Evolutionary conservation across 2,888 invertebrate species (phyloP).

Genomic region (Calliphora vomitoria): DNA sequence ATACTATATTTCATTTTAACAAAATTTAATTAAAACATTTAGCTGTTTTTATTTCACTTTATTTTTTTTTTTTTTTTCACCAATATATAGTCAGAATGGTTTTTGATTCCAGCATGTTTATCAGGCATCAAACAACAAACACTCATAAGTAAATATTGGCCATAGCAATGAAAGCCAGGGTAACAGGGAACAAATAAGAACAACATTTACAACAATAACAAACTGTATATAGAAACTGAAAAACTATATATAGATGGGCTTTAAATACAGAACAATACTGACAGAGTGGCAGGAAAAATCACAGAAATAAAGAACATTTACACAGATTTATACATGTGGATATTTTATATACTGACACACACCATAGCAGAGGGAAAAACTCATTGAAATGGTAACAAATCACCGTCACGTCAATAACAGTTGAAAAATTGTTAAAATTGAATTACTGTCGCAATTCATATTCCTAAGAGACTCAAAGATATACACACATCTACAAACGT

Average conservation of each 20-base stretch:
- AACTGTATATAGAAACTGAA: not conserved
- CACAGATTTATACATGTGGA: not conserved
- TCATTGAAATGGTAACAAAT: conserved; percentile 80
- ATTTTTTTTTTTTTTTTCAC: not conserved
- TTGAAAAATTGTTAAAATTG: conserved; percentile 84
- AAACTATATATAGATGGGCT: conserved; percentile 19
- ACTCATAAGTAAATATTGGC: conserved; percentile 68
- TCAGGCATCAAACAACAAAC: conserved; percentile 71
- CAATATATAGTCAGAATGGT: conserved; percentile 22
- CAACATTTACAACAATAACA: not conserved
- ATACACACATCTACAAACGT: conserved; percentile 11
- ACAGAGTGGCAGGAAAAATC: conserved; percentile 46
- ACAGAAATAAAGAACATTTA: conserved; percentile 31
- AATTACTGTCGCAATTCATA: conserved; percentile 79
- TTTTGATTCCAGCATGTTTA: conserved; percentile 55
- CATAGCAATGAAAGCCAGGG: conserved; percentile 48
- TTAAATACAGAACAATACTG: conserved; percentile 28
- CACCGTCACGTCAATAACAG: conserved; percentile 83
- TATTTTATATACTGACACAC: no score
- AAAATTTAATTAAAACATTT: conserved; percentile 70
- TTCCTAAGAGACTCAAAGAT: conserved; percentile 67
- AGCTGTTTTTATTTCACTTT: not conserved
- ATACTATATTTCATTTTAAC: conserved; percentile 54
- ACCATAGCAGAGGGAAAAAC: conserved; percentile 40
- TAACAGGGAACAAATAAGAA: conserved; percentile 20